Evolutionary conservation across 1,140 invertebrate species (phyloP).

Genomic region (Holcopasites calliopsidis): DNA sequence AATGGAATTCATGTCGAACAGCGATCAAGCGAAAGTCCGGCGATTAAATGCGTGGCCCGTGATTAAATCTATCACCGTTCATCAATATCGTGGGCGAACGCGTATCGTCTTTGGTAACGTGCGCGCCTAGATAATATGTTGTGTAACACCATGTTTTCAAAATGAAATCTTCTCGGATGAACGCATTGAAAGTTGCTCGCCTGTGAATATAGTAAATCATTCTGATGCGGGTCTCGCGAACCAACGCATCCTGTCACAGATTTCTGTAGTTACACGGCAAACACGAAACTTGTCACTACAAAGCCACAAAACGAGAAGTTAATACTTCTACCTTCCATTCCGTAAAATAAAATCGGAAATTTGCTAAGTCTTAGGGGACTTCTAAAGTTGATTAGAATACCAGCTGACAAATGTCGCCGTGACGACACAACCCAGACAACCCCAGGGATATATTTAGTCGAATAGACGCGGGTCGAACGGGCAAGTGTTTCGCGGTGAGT

Average conservation of each 20-base stretch:
- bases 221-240: not conserved
- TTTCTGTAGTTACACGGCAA: no score
- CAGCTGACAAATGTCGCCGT: constrained; percentile 6
- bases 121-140: not conserved
- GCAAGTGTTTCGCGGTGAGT: constrained; percentile 16
- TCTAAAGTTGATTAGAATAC: not conserved
- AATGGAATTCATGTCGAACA: no score
- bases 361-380: no score
- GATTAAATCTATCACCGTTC: no score
- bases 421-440: constrained; percentile 3
- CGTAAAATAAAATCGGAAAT: no score
- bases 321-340: no score
- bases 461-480: constrained; percentile 1
- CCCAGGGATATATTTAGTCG: constrained; percentile 34
- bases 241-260: no score
- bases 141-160: constrained; percentile 11
- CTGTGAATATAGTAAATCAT: constrained; percentile 42
- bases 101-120: no score
- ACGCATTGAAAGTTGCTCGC: constrained; percentile 15
- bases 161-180: constrained; percentile 16
- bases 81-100: no score
- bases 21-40: no score
- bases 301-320: not conserved
- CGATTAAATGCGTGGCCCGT: no score
- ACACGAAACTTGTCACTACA: no score